Evolutionary conservation across 2,113 vertebrate species (phyloP), one percentile per base, ranked within the genome.

Genomic region (Geococcyx californianus): DNA sequence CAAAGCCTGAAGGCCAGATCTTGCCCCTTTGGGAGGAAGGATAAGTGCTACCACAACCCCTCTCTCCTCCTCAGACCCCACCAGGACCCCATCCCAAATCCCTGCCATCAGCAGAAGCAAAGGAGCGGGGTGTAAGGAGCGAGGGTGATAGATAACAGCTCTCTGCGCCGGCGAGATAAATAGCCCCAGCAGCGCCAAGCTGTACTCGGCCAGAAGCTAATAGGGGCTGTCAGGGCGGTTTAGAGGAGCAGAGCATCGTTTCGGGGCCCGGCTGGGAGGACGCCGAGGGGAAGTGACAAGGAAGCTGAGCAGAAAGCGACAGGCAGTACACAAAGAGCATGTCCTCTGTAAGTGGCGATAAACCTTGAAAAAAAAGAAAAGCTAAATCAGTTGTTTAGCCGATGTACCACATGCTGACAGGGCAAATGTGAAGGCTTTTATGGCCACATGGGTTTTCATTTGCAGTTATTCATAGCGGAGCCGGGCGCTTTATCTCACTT

Each of bases 281-380:
- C 19, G 93, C 28, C 54, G 83, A 96, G 95, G 95, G 96, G 94
- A 96, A 98, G 97, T 80, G 98, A 97, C 95, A 95, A 97, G 88
- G 95, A 96, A 96, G 97, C 89, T 63, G 95, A 96, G 97, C 94
- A 95, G 86, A 79, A 94, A 97, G 98, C 84, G 94, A 96, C 95
- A 96, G 93, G 96, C 94, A 69, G 93, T 95, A 95, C 95, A 97
- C 98, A 98, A 98, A 98, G 97, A 96, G 95, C 94, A 21, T 16
- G 93, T 98, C 97, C 97, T 96, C 98, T 98, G 97, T 77, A 76
- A 95, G 98, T 42, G 84, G 95, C 95, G 98, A 98, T 98, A 98
- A 98, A 97, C 93, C 96, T 64, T 34, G 49, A 84, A n/a, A 84
- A 55, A 87, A 89, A 66, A 90, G 94, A 92, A 92, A 85, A 93